Percentiles rank a stretch among this genome's conserved stretches.
phyloP scores from a whole-genome alignment of 2,797 vertebrate genomes.

The Tadarida brasiliensis region DNA sequence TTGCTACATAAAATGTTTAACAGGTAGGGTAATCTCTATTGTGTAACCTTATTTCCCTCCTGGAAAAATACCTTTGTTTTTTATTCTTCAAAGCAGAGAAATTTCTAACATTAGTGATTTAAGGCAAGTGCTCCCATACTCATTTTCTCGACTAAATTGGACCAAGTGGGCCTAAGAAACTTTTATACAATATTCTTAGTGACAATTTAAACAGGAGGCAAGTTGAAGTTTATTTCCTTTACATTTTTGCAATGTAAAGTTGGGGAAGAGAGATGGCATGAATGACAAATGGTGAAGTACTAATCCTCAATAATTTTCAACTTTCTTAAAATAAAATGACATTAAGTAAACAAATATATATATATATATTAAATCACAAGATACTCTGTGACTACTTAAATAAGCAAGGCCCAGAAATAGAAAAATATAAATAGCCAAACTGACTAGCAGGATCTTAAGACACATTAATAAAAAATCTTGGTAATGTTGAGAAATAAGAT shows the following conservation, averaged over 20 bases:
- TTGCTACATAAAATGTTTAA: neutral
- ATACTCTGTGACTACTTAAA: neutral
- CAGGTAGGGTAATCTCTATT: neutral
- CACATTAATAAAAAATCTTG: neutral
- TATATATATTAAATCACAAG: neutral
- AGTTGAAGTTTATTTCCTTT: neutral
- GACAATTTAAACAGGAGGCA: neutral
- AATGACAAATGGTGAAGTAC: neutral
- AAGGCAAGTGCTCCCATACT: neutral
- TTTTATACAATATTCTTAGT: neutral
- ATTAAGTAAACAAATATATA: neutral
- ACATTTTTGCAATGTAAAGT: neutral
- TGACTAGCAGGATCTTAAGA: neutral
- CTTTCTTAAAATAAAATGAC: constrained; percentile 12
- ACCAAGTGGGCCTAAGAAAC: neutral
- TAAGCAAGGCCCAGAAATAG: neutral
- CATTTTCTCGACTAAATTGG: neutral
- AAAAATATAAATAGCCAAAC: neutral
- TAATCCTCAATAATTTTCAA: neutral
- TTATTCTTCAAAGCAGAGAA: neutral
- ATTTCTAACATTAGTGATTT: neutral
- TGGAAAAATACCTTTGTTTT: neutral
- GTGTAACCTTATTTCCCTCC: neutral
- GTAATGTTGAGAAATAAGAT: neutral
- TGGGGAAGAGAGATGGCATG: neutral